Evolutionary conservation across 2,797 vertebrate genomes (phyloP), one percentile per base, ranked within the genome.

Genomic region (Semotilus atromaculatus): DNA sequence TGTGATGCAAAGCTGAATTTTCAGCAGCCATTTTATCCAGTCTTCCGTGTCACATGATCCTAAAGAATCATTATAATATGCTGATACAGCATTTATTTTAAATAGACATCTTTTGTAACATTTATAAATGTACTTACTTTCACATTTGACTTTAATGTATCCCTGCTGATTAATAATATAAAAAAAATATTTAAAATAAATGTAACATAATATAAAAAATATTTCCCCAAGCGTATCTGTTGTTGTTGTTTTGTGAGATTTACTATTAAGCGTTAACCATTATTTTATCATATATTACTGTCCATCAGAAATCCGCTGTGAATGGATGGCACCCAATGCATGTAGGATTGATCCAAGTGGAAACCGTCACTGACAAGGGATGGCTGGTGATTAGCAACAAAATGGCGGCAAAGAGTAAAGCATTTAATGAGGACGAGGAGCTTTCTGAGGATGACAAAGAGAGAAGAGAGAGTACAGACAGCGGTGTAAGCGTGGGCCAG

Each of bases 281-380:
- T 31, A 7, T 64, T 18, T 29, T 7, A 64, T 31, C 62, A 64
- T 64, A 8, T 64, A 31, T 64, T 31, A 31, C 31, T 64, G 29
- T 64, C 14, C 26, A 38, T 16, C 78, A 96, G 95, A 95, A 95
- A 93, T 91, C 91, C 53, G 85, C 89, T 19, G 55, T 53, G 3
- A 92, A 78, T 36, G 86, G 74, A 62, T 96, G 95, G 95, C 86
- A 26, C 43, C 95, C 95, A 7, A 91, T 95, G 13, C 87, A 34
- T 5, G 51, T 94, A 5, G 80, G 75, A 75, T 89, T 92, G 21
- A 91, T 83, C 4, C n/a, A 78, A 0, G 85, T 95, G 34, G 95
- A 96, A 85, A 90, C 90, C 0, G 93, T 96, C 64, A 95, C 91
- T 58, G 92, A 95, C 89, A 94, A 92, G 79, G 95, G 93, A 77